Evolutionary conservation across 2,113 vertebrate genomes (phyloP), one percentile per base, ranked within the genome.

Genomic region (Sturnira hondurensis): DNA sequence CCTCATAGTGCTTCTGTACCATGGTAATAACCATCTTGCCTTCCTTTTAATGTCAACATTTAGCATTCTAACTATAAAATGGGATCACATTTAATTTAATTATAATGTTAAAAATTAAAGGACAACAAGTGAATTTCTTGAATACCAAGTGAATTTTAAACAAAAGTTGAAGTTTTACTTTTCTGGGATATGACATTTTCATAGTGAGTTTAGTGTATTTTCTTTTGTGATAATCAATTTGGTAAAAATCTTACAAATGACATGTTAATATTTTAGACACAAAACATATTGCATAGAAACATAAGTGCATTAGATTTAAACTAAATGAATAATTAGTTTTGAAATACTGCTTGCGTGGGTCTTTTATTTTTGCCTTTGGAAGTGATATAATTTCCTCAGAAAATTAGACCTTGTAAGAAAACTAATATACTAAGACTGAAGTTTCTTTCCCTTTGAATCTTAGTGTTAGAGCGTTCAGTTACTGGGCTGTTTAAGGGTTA

Each of bases 111-210:
- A 78, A 86, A 54, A 67, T 54, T 82, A 43, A 26, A 78, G 73
- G 5, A 13, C 41, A 89, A 41, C 80, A 96, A 84, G 80, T 86
- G 83, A 24, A 52, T 85, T 91, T 96, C 36, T 83, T 86, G 61
- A 63, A 31, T 31, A 31, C 31, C 61, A 63, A 61, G 14, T 63
- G 61, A 14, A 77, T 74, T 92, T 92, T 92, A 74, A 95, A 50
- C 54, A 73, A 96, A 92, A 73, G 4, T 73, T 96, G 17, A 47
- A 61, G 16, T 86, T 92, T 36, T n/a, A 77, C 12, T 91, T 92
- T 85, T 83, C 61, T 92, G 50, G 13, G 11, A 68, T 71, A 28
- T 92, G 68, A 47, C 52, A 17, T 70, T 87, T 91, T 56, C 81
- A 47, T 3, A 80, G 43, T 45, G 38, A 85, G 82, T 19, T 26